phyloP scores from a whole-genome alignment of 2,113 vertebrate species.

The Sylvilagus bachmani region DNA sequence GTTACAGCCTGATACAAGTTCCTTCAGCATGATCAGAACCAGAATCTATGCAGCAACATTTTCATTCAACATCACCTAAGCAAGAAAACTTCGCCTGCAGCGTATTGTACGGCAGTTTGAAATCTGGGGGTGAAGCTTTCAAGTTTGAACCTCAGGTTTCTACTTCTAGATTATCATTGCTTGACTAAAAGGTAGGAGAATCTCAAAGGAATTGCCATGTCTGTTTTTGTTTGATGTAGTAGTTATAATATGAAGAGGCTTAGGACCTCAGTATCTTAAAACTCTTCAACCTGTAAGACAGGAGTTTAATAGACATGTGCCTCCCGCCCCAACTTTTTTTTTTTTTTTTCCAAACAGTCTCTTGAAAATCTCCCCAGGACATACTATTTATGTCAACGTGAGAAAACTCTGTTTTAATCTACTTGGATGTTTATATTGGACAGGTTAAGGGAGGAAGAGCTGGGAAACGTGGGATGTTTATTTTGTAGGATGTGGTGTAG shows the following conservation, averaged over 20 bases:
- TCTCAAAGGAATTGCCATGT: slow-evolving; percentile 42
- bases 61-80: background rate
- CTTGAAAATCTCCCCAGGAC: background rate
- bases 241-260: background rate
- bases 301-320: slow-evolving; percentile 6
- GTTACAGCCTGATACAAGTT: background rate
- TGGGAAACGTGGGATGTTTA: background rate
- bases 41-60: background rate
- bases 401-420: slow-evolving; percentile 22
- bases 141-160: background rate
- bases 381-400: slow-evolving; percentile 1
- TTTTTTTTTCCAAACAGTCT: slow-evolving; percentile 51
- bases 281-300: background rate
- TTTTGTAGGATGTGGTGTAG: slow-evolving; percentile 58
- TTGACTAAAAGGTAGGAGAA: slow-evolving; percentile 22
- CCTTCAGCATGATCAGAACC: background rate
- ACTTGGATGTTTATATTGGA: background rate
- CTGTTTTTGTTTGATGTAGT: slow-evolving; percentile 27
- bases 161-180: background rate
- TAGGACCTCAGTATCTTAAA: slow-evolving; percentile 15
- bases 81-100: background rate
- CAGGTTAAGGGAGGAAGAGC: slow-evolving; percentile 22
- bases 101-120: background rate
- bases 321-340: too few species aligned
- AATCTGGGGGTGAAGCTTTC: background rate